Base-by-base conservation (phyloP, 2,113 vertebrate genomes). In the Thalassarche chlororhynchos region DNA sequence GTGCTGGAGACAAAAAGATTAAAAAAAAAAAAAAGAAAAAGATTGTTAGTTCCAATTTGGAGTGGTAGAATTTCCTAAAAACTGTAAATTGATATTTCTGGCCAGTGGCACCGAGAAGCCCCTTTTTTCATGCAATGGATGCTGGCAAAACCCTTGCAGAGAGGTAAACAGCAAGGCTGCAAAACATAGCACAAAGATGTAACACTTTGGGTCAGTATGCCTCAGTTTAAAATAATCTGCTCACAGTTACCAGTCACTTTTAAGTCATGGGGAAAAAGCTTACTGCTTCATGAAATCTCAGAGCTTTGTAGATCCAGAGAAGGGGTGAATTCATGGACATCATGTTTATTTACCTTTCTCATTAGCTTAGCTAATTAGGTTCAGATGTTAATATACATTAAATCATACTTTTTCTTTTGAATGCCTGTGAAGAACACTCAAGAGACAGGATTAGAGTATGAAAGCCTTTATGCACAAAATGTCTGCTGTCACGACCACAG, bases 381-480 rank as follows among this genome's bases (percentile, higher is more conserved):
- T 96, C 81, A 94, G 65, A 65, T 85, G 42, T 96, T 96, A 93
- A 74, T 83, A 83, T 87, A 86, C 12, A 52, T 62, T 71, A 84
- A 91, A 94, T 80, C 55, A 83, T 70, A 46, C 20, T 88, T 91
- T 94, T 87, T 68, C 47, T 75, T 92, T 71, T 49, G 44, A 84
- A 87, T n/a, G 55, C 6, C 49, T 65, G 17, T 69, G 54, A 65
- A 95, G 55, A 87, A 52, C 14, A 8, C 84, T 84, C 79, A 16
- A 66, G 81, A 96, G 91, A 84, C 57, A 60, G 47, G 64, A 90
- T 93, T 94, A 85, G n/a, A n/a, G 13, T 55, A 54, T 44, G 38
- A 94, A 97, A 93, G 71, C 16, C 38, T 88, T 95, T 90, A 38
- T 72, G 62, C 49, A 85, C 52, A 93, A 87, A 89, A 82, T n/a